Evolutionary conservation across 2,113 vertebrate genomes (phyloP), one percentile per base, ranked within the genome.

Genomic region (Neodontobutis hainanensis): DNA sequence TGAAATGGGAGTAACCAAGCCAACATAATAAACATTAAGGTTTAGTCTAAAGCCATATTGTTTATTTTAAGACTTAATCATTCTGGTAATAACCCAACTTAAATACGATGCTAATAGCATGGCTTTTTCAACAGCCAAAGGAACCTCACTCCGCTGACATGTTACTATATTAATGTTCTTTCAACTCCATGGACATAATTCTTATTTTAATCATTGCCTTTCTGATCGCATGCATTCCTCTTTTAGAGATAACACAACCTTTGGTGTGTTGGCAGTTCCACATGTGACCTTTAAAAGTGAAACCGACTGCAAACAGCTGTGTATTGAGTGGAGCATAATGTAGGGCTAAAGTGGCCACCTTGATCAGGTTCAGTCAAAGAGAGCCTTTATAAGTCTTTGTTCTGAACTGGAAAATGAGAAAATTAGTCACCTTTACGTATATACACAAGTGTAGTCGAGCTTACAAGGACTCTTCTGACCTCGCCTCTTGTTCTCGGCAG

Each of bases 161-260:
- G 43, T 62, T 19, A 35, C 55, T 66, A 16, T 56, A 63, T 65
- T 75, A 80, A 80, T 79, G 63, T 68, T 32, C 43, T 60, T 51
- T 50, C 53, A 44, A 52, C 45, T 59, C 56, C 49, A 32, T 6
- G 7, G 4, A 49, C 64, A 71, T 46, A 43, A 68, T 75, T 78
- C 36, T 75, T 61, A 65, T 43, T 73, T 40, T 27, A 55, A 58
- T 72, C 78, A 66, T 65, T 61, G 61, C 71, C 43, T 79, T 86
- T 87, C 77, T 87, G 88, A 90, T 88, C 74, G 49, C 78, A 58
- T 61, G 68, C 55, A 27, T 61, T 82, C 65, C 68, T 68, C 77
- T 85, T 80, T 87, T 87, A 87, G 79, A 89, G 78, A 79, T 80
- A 87, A 81, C 77, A 71, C 85, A 84, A 90, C 90, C 90, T 92